These are phyloP conservation scores for Eira barbara DNA, from an alignment of 2,113 vertebrate species.

Conservation along the genomic window DNA sequence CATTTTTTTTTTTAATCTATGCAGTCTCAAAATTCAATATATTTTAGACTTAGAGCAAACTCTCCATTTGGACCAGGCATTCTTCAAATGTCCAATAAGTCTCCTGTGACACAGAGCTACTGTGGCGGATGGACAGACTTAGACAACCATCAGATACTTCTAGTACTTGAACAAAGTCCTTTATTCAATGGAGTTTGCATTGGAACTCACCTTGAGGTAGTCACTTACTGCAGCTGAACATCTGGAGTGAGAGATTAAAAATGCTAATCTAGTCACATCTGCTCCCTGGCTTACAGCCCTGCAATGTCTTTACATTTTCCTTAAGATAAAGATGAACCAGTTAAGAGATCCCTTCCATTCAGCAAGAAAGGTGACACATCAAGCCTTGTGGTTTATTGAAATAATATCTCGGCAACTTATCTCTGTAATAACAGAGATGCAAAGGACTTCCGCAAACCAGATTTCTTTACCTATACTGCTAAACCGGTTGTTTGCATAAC, in stretches of 20 bases:
- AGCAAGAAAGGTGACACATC: background rate
- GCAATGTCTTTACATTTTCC: background rate
- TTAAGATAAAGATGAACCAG: slow-evolving; percentile 27
- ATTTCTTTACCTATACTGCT: background rate
- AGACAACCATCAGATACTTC: background rate
- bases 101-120: background rate
- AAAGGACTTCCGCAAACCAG: background rate
- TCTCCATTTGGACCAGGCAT: background rate
- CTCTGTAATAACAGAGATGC: background rate
- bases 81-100: background rate
- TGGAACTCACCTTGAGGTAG: slow-evolving; percentile 8
- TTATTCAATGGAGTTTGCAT: background rate
- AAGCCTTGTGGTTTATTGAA: background rate
- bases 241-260: slow-evolving; percentile 35
- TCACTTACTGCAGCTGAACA: slow-evolving; percentile 16
- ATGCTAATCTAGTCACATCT: slow-evolving; percentile 33
- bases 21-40: slow-evolving; percentile 2
- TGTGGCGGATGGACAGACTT: background rate
- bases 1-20: background rate
- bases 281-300: background rate
- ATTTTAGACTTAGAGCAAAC: background rate
- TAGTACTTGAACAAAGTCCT: background rate
- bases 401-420: background rate
- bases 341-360: background rate
- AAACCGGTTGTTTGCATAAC: background rate